These are phyloP conservation scores for Fragariocoptes setiger DNA, from an alignment of 1,140 invertebrate genomes.

Conservation along the genomic window DNA sequence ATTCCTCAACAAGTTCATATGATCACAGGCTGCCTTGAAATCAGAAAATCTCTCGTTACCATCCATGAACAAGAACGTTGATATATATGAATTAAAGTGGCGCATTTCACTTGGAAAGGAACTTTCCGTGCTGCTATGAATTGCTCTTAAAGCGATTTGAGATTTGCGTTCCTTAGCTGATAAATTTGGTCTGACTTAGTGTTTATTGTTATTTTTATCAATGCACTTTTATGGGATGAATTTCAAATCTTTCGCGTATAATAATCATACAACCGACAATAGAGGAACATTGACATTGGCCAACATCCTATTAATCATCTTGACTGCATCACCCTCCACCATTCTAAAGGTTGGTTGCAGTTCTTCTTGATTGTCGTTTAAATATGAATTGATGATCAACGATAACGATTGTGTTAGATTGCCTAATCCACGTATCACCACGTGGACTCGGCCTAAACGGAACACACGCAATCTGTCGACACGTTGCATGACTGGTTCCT, in stretches of 20 bases:
- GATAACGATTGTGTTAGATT: slow-evolving; percentile 13
- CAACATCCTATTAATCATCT: not conserved
- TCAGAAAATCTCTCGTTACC: not conserved
- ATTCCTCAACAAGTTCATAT: not conserved
- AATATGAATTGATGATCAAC: slow-evolving; percentile 10
- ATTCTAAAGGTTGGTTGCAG: not conserved
- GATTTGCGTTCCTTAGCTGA: too few species aligned
- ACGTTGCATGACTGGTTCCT: slow-evolving; percentile 7
- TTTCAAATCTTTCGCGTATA: too few species aligned
- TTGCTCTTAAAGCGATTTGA: slow-evolving; percentile 61
- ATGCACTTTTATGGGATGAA: too few species aligned
- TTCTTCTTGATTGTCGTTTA: not conserved
- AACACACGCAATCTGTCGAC: slow-evolving; percentile 11
- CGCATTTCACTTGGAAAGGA: too few species aligned
- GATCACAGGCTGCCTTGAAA: not conserved
- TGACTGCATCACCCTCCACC: not conserved
- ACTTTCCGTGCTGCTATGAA: too few species aligned
- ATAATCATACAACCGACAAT: not conserved
- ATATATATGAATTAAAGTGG: too few species aligned
- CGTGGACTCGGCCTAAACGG: slow-evolving; percentile 11
- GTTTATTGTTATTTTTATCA: too few species aligned
- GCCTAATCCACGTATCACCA: slow-evolving; percentile 12
- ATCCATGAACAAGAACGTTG: too few species aligned
- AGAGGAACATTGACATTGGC: not conserved
- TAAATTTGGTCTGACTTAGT: too few species aligned